Evolutionary conservation across 2,113 vertebrate species (phyloP).

Genomic region (Leptobrachium ailaonicum): DNA sequence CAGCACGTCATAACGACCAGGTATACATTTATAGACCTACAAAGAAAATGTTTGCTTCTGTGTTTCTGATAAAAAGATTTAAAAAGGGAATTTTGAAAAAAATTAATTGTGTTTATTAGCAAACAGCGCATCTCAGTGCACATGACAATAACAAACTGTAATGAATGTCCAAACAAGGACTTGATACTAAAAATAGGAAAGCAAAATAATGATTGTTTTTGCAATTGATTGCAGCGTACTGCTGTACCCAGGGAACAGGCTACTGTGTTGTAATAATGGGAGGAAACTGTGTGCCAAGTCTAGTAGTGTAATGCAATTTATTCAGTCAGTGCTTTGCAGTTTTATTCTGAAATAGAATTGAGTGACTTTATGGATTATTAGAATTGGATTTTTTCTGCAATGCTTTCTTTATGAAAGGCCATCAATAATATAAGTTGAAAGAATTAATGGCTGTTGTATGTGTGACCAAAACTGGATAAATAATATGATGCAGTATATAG

Average conservation of each 20-base stretch:
- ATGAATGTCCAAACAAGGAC: neutral
- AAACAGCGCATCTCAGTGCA: neutral
- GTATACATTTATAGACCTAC: neutral
- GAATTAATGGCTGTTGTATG: too few species aligned
- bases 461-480: too few species aligned
- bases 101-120: neutral
- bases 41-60: neutral
- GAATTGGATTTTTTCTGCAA: constrained; percentile 7
- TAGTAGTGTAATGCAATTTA: constrained; percentile 3
- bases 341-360: constrained; percentile 7
- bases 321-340: neutral
- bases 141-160: neutral
- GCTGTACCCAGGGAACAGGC: neutral
- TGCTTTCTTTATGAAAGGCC: neutral
- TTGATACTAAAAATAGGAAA: constrained; percentile 2
- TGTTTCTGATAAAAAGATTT: neutral
- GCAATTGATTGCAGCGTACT: neutral
- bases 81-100: neutral
- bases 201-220: constrained; percentile 12
- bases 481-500: too few species aligned
- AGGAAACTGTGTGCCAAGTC: constrained; percentile 1
- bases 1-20: neutral
- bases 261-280: constrained; percentile 12
- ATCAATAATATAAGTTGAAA: neutral
- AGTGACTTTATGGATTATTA: constrained; percentile 12